Base-by-base conservation (phyloP, 1,140 invertebrate species). In the Drosophila pandora region DNA sequence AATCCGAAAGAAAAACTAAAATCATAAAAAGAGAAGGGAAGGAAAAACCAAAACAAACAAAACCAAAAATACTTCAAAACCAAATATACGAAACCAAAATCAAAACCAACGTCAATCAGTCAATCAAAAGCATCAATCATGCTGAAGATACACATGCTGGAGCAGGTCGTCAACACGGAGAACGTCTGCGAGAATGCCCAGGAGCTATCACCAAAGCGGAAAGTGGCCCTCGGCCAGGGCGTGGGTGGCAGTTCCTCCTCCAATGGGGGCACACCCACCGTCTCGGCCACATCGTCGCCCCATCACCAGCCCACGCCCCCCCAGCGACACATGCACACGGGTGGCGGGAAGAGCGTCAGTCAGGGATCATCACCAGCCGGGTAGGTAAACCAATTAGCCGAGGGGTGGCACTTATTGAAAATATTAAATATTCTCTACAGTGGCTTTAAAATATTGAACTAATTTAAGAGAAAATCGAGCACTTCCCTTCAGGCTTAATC, bases 111-210 rank as follows among this genome's bases (percentile, higher is more conserved):
- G 78, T 76, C 72, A 72, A 45, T 56, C 68, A 67, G 12, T 37
- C 34, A 37, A 37, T 68, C 76, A 79, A 81, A 79, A 55, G 62
- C 71, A 75, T 53, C 72, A 80, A 74, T 76, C 69, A 90, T 90
- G 90, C 71, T 90, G 52, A 90, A 90, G 68, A 87, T 90, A 81
- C 90, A 90, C 48, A 90, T 90, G 90, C 67, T 90, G 65, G 90
- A 90, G 64, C 89, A 83, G 59, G 84, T 83, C 49, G 84, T 87
- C 65, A 90, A 67, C 48, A 78, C 60, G 37, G 88, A 90, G 45
- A 80, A 54, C 52, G 69, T 71, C 67, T 78, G 69, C 50, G 89
- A 89, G 64, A 90, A 81, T 60, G 62, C 69, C 45, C 80, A 89
- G 58, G 89, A 85, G 60, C 62, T 78, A 64, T 81, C 75, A 32